Base-by-base conservation (phyloP, 2,888 invertebrate genomes). In the Platerodrilus igneus region DNA sequence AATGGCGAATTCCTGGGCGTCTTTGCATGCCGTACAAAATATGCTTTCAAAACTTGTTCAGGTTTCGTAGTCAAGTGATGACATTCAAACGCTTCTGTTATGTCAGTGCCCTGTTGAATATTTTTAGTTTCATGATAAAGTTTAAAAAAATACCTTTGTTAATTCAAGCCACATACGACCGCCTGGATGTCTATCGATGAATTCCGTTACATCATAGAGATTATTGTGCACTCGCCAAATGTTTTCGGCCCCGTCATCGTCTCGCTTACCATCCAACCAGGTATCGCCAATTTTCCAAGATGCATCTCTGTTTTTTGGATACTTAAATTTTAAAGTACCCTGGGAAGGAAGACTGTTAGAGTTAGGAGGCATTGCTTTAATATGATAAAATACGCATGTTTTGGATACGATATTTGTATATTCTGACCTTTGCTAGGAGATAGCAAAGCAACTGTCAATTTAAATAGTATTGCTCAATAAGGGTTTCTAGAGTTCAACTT, bases 151-250 rank as follows among this genome's bases (percentile, higher is more conserved):
- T 67, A 78, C 86, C 72, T 81, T 77, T 2, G 83, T 78, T 29
- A 81, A 67, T 17, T 69, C 68, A 31, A 88, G 58, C 87, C 87
- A 89, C 59, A 83, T 81, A 0, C 71, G 56, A 1, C 93, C 89
- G 20, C 92, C 92, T 0, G 95, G 95, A 71, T 96, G 95, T 30
- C 70, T 75, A 3, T 78, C 66, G 4, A 86, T 70, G 62, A 92
- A 96, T 10, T 76, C 73, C 0, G 80, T 79, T 11, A 96, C 73
- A 67, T 95, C 89, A 63, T 95, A 96, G 13, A 96, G 69, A 27
- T 72, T 71, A 64, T 87, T 74, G 50, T 81, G 72, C 11, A 88
- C 75, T 47, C 88, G 74, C 88, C 88, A 88, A 3, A 86, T 63
- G 7, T 78, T 79, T 61, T 86, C 84, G 0, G 84, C 83, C 2